Evolutionary conservation across 2,888 invertebrate species (phyloP).

Genomic region (Plusia festucae): DNA sequence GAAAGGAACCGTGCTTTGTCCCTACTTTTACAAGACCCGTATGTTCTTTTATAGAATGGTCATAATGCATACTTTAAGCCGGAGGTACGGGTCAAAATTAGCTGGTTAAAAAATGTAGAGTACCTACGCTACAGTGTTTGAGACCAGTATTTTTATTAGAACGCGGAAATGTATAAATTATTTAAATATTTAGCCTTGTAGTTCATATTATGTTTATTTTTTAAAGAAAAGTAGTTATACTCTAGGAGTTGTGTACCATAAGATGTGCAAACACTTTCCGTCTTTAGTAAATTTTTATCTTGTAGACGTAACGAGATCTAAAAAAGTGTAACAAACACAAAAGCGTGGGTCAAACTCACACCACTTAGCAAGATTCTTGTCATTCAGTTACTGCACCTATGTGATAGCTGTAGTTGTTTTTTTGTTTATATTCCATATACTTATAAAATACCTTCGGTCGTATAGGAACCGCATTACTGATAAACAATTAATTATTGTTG

Average conservation of each 20-base stretch:
- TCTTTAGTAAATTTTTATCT: not conserved
- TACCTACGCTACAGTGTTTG: conserved; percentile 12
- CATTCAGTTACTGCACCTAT: too few relatives aligned
- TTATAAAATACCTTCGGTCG: not conserved
- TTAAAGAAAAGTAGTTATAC: not conserved
- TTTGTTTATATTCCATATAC: too few relatives aligned
- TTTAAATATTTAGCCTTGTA: conserved; percentile 42
- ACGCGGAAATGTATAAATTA: conserved; percentile 53
- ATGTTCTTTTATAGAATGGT: conserved; percentile 49
- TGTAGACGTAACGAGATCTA: too few relatives aligned
- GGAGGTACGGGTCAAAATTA: conserved; percentile 40
- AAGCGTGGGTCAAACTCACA: not conserved
- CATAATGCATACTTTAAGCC: conserved; percentile 30
- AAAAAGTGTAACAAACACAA: too few relatives aligned
- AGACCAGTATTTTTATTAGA: conserved; percentile 23
- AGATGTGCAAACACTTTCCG: not conserved
- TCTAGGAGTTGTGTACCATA: conserved; percentile 6
- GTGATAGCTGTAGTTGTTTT: too few relatives aligned
- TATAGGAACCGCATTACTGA: not conserved
- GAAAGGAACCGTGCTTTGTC: conserved; percentile 61
- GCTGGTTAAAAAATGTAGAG: conserved; percentile 33
- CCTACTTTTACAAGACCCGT: conserved; percentile 61
- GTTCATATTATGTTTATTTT: conserved; percentile 8
- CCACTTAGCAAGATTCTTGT: not conserved
- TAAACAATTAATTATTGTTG: conserved; percentile 3